phyloP scores from a whole-genome alignment of 1,140 invertebrate genomes.

The Scylla paramamosain region DNA sequence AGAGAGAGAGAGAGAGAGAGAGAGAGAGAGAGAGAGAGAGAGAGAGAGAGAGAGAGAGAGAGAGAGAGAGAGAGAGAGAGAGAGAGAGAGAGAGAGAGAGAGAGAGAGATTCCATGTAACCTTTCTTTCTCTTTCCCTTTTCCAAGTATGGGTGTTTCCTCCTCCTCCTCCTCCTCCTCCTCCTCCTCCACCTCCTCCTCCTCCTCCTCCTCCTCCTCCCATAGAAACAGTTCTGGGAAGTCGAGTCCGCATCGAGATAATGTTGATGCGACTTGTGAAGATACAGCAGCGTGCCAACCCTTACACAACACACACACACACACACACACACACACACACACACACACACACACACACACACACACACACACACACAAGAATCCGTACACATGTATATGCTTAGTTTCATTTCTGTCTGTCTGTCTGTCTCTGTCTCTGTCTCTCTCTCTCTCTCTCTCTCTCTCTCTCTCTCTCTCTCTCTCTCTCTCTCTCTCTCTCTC shows the following conservation, averaged over 20 bases:
- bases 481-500: neutral
- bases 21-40: constrained; percentile 50
- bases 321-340: constrained; percentile 53
- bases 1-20: constrained; percentile 55
- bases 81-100: neutral
- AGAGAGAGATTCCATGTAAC: no score
- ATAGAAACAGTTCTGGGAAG: neutral
- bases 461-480: neutral
- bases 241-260: neutral
- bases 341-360: constrained; percentile 52
- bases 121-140: neutral
- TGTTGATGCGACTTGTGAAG: neutral
- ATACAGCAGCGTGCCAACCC: neutral
- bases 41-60: constrained; percentile 34
- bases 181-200: neutral
- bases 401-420: neutral
- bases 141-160: no score
- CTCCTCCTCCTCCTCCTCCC: neutral
- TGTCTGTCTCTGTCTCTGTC: neutral
- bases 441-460: constrained; percentile 14
- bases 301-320: constrained; percentile 31
- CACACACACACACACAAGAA: constrained; percentile 34
- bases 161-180: neutral
- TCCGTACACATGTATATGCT: neutral
- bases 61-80: constrained; percentile 12